These are phyloP conservation scores for Rhodeus uyekii DNA, from an alignment of 2,797 vertebrate genomes.

Conservation along the genomic window DNA sequence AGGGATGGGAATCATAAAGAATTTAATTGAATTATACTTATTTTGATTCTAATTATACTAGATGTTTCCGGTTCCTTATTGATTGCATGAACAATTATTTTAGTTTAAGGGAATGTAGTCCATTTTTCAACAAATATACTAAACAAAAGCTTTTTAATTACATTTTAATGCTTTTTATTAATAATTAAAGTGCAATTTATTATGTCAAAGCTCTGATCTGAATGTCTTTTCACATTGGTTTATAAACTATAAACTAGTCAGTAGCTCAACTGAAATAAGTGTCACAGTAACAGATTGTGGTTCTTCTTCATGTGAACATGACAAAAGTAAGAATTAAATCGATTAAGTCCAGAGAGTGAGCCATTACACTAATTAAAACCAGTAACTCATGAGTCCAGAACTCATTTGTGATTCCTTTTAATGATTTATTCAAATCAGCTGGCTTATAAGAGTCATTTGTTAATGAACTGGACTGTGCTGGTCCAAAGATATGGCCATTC, in stretches of 20 bases:
- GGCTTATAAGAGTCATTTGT: neutral
- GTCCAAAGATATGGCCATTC: neutral
- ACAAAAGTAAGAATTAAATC: neutral
- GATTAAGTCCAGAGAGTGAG: neutral
- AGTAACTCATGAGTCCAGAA: neutral
- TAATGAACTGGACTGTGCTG: neutral
- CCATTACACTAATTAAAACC: constrained; percentile 7
- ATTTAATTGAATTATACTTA: neutral
- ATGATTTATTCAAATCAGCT: neutral
- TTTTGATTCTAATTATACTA: neutral
- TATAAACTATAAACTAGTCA: neutral
- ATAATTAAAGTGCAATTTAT: neutral
- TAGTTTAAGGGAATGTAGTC: neutral
- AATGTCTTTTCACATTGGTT: neutral
- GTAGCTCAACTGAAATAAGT: neutral
- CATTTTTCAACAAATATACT: neutral
- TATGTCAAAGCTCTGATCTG: neutral
- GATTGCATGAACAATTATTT: neutral
- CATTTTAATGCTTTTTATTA: neutral
- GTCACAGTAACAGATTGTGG: neutral
- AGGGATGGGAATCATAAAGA: neutral
- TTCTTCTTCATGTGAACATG: neutral
- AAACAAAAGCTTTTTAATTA: neutral
- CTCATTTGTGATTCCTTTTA: neutral
- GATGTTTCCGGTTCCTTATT: neutral